A percentile compares a stretch with the other conserved stretches of the same genome.
Evolutionary conservation across 2,888 invertebrate species (phyloP).

Genomic region (Cancer borealis): DNA sequence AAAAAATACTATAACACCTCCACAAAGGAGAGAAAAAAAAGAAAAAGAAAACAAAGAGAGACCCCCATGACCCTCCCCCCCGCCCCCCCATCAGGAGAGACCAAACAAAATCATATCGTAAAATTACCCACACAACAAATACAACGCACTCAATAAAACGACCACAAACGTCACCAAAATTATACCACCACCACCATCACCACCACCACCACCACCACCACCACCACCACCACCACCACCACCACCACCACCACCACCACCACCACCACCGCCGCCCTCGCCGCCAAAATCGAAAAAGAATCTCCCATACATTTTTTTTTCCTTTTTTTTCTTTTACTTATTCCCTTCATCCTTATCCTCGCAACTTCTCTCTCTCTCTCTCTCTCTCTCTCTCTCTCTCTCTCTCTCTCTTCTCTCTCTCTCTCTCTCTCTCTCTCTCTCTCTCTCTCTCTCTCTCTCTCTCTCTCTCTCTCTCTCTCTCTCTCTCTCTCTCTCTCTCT

Average conservation of each 20-base stretch:
- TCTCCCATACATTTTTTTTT: slow-evolving; percentile 8
- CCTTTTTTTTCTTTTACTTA: background rate
- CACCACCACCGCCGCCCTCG: background rate
- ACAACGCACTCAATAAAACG: background rate
- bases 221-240: background rate
- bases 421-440: too few relatives aligned
- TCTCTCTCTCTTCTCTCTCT: too few relatives aligned
- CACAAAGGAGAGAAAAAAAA: background rate
- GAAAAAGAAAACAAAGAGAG: background rate
- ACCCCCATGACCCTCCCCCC: too few relatives aligned
- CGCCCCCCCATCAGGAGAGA: background rate
- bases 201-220: background rate
- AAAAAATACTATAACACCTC: background rate
- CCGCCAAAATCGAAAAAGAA: slow-evolving; percentile 3
- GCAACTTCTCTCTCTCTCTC: background rate
- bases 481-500: background rate
- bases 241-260: slow-evolving; percentile 25
- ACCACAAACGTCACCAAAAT: background rate
- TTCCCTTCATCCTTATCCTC: slow-evolving; percentile 25
- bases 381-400: background rate
- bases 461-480: too few relatives aligned
- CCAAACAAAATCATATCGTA: background rate
- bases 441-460: too few relatives aligned
- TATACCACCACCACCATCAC: slow-evolving; percentile 15
- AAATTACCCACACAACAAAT: background rate